A percentile compares a stretch with the other conserved stretches of the same genome.
These are phyloP conservation scores for Sebastes baramenuke DNA, from an alignment of 2,797 vertebrate species.

Conservation along the genomic window DNA sequence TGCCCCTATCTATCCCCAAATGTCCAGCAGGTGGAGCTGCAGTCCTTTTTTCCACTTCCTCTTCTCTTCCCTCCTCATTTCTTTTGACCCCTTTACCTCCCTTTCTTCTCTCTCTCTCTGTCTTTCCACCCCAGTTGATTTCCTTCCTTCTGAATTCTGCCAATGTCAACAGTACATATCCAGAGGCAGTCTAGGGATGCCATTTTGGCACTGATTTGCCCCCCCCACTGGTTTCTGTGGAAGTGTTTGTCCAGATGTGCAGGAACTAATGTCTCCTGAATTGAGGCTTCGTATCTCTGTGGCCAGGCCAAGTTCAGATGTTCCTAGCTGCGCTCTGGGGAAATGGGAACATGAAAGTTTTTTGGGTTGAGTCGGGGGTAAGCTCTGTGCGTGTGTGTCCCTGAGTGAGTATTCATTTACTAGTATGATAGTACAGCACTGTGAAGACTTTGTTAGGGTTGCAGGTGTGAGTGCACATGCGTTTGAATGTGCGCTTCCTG, in stretches of 20 bases:
- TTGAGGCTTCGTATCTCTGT: slow-evolving; percentile 28
- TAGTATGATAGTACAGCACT: slow-evolving; percentile 1
- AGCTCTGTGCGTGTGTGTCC: neutral
- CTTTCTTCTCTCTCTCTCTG: neutral
- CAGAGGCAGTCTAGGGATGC: slow-evolving; percentile 45
- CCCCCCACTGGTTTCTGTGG: slow-evolving; percentile 34
- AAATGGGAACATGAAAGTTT: slow-evolving; percentile 33
- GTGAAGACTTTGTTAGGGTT: slow-evolving; percentile 23
- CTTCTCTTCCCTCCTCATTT: slow-evolving; percentile 2
- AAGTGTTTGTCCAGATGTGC: slow-evolving; percentile 76
- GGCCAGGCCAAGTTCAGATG: slow-evolving; percentile 49
- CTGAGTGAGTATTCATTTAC: slow-evolving; percentile 16
- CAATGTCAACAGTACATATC: slow-evolving; percentile 62
- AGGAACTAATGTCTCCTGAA: slow-evolving; percentile 56
- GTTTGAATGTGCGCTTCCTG: slow-evolving; percentile 23
- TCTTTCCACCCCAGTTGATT: slow-evolving; percentile 32
- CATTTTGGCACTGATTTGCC: slow-evolving; percentile 55
- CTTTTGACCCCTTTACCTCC: slow-evolving; percentile 11
- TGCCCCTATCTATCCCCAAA: neutral
- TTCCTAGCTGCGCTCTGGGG: slow-evolving; percentile 22
- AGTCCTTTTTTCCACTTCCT: slow-evolving; percentile 3
- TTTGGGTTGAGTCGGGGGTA: slow-evolving; percentile 18
- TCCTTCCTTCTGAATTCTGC: slow-evolving; percentile 44
- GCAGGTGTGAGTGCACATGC: neutral
- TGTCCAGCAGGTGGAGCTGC: slow-evolving; percentile 67